Evolutionary conservation across 2,888 invertebrate genomes (phyloP), one percentile per base, ranked within the genome.

Genomic region (Thyatira batis): DNA sequence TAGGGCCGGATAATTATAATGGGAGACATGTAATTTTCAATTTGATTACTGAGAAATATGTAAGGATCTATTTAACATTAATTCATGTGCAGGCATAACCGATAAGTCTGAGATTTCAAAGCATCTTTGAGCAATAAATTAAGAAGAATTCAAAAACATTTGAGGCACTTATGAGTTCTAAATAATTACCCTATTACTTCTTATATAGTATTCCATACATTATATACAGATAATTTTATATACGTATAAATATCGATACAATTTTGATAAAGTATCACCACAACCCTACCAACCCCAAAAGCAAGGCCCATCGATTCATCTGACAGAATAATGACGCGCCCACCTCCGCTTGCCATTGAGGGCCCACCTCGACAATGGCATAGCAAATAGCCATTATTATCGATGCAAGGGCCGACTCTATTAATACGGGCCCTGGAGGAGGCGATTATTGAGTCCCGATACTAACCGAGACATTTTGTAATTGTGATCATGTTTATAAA

Each of bases 371-470:
- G 82, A 89, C 90, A 91, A 91, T 87, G 73, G 87, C 78, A 78
- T 76, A 73, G 88, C 89, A 90, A 90, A 90, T 90, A 89, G 74
- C 84, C 77, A 84, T 88, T 89, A 89, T 89, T 84, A 82, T 78
- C 73, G 73, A 76, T 71, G 76, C 77, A 71, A 76, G 76, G 74
- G 74, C 73, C 66, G 55, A 73, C 71, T 77, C 80, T 85, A 82
- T 87, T 86, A 86, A 86, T 82, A 78, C 77, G 74, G 80, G 76
- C 75, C 75, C 71, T 69, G 63, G 63, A 73, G 67, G 73, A 65
- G 58, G 56, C 58, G 61, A 59, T 61, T 65, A 64, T 63, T 59
- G 54, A 39, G 25, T 49, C 50, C 46, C 51, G 27, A 30, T 13
- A 30, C 45, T 17, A 21, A 48, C 48, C 20, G 9, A 20, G 4